These are phyloP conservation scores for Melanaphis sacchari DNA, from an alignment of 1,140 invertebrate genomes.

Conservation along the genomic window DNA sequence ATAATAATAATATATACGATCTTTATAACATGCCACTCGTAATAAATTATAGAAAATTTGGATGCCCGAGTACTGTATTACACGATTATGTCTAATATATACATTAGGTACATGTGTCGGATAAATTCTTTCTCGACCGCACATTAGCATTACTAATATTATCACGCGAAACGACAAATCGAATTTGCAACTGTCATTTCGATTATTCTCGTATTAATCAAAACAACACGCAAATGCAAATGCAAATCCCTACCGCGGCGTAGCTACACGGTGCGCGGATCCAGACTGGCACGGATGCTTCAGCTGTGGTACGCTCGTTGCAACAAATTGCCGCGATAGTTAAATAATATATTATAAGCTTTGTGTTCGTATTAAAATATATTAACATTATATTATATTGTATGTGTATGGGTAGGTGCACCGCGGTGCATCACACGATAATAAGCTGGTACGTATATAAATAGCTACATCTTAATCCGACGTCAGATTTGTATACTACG, in stretches of 20 bases:
- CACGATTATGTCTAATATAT: background rate
- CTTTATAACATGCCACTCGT: background rate
- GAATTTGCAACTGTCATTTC: conserved; percentile 4
- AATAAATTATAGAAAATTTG: background rate
- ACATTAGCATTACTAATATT: background rate
- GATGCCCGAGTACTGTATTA: background rate
- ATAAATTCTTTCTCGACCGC: background rate
- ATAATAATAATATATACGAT: background rate
- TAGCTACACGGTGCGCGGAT: background rate
- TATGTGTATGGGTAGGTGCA: background rate
- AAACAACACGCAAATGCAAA: conserved; percentile 2
- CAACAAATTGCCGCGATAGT: background rate
- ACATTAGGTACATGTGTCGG: background rate
- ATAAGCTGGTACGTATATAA: background rate
- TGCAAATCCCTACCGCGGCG: background rate
- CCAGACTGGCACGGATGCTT: background rate
- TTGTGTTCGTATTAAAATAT: background rate
- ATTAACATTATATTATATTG: background rate
- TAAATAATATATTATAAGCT: background rate
- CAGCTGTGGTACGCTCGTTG: background rate
- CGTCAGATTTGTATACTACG: background rate
- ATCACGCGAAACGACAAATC: background rate
- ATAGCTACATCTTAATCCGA: conserved; percentile 5
- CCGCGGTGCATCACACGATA: conserved; percentile 6
- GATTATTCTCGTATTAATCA: background rate